Evolutionary conservation across 2,797 vertebrate genomes (phyloP).

Genomic region (Vireo griseus): DNA sequence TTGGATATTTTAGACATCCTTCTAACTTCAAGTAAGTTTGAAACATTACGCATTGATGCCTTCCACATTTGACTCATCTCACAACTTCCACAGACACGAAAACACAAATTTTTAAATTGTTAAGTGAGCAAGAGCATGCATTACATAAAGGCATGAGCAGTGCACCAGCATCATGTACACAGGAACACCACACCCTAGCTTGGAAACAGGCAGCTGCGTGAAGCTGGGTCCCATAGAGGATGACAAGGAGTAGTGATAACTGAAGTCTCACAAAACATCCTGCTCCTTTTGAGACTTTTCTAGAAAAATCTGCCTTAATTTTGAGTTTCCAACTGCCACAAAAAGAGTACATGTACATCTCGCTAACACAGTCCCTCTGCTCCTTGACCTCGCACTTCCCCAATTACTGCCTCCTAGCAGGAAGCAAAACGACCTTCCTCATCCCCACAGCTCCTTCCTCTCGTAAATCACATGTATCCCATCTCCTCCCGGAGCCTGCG

Average conservation of each 20-base stretch:
- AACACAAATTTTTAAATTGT: rapidly evolving
- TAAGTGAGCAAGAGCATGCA: background rate
- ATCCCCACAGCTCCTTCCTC: background rate
- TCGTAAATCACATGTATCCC: background rate
- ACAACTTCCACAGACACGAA: background rate
- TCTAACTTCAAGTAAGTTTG: background rate
- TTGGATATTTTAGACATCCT: background rate
- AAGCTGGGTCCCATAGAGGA: background rate
- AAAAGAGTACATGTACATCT: background rate
- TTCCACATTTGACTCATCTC: background rate
- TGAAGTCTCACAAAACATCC: background rate
- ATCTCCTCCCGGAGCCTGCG: background rate
- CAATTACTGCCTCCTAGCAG: background rate
- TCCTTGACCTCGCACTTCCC: background rate
- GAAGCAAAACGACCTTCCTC: background rate
- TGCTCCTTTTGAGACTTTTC: background rate
- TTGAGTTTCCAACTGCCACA: background rate
- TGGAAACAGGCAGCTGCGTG: background rate
- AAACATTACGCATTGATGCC: background rate
- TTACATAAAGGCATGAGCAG: background rate
- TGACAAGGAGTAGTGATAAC: background rate
- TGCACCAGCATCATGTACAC: background rate
- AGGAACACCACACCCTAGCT: background rate
- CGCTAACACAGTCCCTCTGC: background rate
- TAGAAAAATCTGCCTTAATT: background rate